Conservation (phyloP, 2,113 vertebrate genomes). For the Sporophila hypoxantha region DNA sequence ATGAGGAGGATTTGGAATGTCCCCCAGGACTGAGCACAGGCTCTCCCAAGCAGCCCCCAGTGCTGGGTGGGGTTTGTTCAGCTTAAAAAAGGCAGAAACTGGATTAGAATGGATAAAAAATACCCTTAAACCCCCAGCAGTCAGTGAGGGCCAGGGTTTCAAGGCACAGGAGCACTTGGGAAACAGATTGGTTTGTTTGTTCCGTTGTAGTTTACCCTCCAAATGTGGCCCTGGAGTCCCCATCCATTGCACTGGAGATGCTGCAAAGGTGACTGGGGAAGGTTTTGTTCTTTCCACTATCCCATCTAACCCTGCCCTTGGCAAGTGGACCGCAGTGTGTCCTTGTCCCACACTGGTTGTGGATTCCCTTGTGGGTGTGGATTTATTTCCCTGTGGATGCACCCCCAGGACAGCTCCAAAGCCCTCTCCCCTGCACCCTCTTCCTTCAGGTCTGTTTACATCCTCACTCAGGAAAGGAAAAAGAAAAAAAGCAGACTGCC, state of each 20-base stretch:
- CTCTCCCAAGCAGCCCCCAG: not conserved
- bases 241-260: not conserved
- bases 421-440: not conserved
- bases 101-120: not conserved
- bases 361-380: not conserved
- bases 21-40: not conserved
- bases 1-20: not conserved
- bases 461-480: not conserved
- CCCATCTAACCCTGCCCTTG: not conserved
- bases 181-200: conserved; percentile 42
- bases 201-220: conserved; percentile 13
- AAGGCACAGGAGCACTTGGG: not conserved
- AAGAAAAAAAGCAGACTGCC: not conserved
- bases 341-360: not conserved
- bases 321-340: not conserved
- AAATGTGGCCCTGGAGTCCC: not conserved
- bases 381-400: not conserved
- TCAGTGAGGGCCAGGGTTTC: not conserved
- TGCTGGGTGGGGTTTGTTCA: not conserved
- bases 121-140: not conserved
- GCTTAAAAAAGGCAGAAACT: not conserved
- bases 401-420: not conserved
- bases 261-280: not conserved
- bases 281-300: not conserved
- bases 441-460: not conserved